These are phyloP conservation scores for Malacosoma neustria DNA, from an alignment of 2,888 invertebrate species.

Conservation along the genomic window DNA sequence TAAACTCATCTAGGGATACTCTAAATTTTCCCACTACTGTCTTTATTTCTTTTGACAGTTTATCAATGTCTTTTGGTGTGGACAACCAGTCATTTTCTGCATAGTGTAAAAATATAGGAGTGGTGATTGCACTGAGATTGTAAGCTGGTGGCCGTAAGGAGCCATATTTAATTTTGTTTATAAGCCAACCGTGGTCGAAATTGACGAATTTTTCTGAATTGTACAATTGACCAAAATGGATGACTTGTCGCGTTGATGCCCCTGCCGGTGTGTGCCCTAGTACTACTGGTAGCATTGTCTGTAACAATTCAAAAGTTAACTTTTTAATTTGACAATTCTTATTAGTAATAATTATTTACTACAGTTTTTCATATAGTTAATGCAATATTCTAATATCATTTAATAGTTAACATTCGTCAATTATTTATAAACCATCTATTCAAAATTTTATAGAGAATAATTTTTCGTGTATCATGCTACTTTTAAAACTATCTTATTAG, in stretches of 20 bases:
- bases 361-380: too few species aligned
- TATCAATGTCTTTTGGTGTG: conserved; percentile 53
- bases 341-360: too few species aligned
- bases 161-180: conserved; percentile 60
- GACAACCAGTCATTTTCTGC: conserved; percentile 70
- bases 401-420: too few species aligned
- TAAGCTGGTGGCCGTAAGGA: conserved; percentile 64
- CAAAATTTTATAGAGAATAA: too few species aligned
- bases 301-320: conserved; percentile 17
- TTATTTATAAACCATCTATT: too few species aligned
- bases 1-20: conserved; percentile 59
- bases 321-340: background rate
- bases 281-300: conserved; percentile 69
- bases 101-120: conserved; percentile 68
- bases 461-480: too few species aligned
- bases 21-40: conserved; percentile 57
- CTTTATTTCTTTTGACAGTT: conserved; percentile 46
- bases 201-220: conserved; percentile 59
- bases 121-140: conserved; percentile 49
- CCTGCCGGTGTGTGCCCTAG: conserved; percentile 69
- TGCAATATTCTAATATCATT: too few species aligned
- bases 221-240: conserved; percentile 66
- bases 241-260: conserved; percentile 59
- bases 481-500: too few species aligned
- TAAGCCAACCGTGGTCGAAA: conserved; percentile 61